These are phyloP conservation scores for Orbicella faveolata DNA, from an alignment of 64 coral and sea anemone genomes.

Conservation along the genomic window DNA sequence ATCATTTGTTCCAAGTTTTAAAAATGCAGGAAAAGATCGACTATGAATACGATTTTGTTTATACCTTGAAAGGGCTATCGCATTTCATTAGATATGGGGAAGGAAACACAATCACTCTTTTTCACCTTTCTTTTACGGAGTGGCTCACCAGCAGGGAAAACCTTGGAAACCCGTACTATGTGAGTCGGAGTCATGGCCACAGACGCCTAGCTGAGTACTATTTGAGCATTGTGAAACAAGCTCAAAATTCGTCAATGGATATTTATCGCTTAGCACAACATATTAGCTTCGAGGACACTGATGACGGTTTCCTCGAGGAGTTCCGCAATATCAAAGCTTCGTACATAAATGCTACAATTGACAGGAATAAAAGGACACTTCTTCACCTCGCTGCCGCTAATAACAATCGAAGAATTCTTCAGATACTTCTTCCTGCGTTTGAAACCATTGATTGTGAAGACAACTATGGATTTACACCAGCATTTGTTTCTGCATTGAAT, in stretches of 20 bases:
- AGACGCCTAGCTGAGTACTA: constrained; percentile 49
- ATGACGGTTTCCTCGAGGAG: neutral
- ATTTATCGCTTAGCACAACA: constrained; percentile 64
- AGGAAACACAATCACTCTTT: constrained; percentile 54
- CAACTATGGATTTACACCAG: constrained; percentile 58
- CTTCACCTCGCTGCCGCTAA: constrained; percentile 55
- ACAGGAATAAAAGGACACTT: constrained; percentile 42
- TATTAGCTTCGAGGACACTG: constrained; percentile 2
- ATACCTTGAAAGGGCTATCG: constrained; percentile 46
- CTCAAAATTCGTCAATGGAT: neutral
- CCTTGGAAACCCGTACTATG: constrained; percentile 51
- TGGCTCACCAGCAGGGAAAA: constrained; percentile 79
- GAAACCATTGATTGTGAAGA: constrained; percentile 57
- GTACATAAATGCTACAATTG: constrained; percentile 17
- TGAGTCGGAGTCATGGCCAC: constrained; percentile 52
- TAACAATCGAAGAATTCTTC: constrained; percentile 1
- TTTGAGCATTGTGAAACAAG: neutral
- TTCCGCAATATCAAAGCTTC: constrained; percentile 32
- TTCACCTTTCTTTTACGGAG: constrained; percentile 69
- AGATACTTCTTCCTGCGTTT: constrained; percentile 49
- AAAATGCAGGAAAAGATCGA: neutral
- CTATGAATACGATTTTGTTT: constrained; percentile 68
- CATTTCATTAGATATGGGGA: constrained; percentile 44
- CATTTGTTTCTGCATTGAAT: constrained; percentile 38
- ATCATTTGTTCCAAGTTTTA: constrained; percentile 4